Evolutionary conservation across 2,797 vertebrate species (phyloP), one percentile per base, ranked within the genome.

Genomic region (Ciconia nigra): DNA sequence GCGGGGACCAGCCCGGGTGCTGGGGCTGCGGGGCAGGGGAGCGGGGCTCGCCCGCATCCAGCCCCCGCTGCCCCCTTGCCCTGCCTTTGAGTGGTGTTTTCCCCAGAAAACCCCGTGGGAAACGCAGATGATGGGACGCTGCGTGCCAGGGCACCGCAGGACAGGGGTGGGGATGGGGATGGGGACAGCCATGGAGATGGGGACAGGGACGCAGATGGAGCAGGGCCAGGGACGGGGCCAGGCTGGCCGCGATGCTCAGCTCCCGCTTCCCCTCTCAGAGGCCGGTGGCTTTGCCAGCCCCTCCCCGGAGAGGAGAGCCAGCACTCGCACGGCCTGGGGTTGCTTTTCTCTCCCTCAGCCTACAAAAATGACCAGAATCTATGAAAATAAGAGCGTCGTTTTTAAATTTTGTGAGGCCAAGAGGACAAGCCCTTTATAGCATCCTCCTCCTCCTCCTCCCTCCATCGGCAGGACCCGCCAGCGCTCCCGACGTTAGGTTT

Each of bases 111-210:
- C 10, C 44, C 35, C 2, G 0, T 2, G 37, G 58, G 57, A 59
- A 77, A 37, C 0, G 7, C 37, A 55, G 28, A 3, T 1, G 3
- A 21, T 4, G 51, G 72, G 52, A 44, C 47, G 28, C 17, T 37
- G 65, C 0, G 0, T 0, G 11, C 5, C 42, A 44, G 29, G 58
- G 35, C 31, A 26, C 39, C 7, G 1, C 15, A 15, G 41, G 49
- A 35, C 3, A 13, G 65, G 35, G 26, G 31, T 33, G 33, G 22
- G 6, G 41, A 37, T 41, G 15, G 26, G 20, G 33, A 44, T 41
- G 44, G 47, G 22, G 4, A 25, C 10, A 16, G 24, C 29, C 5
- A 25, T 19, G 41, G 33, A 9, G 46, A 33, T 33, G 21, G 18
- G 29, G 26, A 54, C 3, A 1, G 7, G 71, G 57, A 25, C 15